phyloP scores from a whole-genome alignment of 2,113 vertebrate species.

The Callipepla californica region DNA sequence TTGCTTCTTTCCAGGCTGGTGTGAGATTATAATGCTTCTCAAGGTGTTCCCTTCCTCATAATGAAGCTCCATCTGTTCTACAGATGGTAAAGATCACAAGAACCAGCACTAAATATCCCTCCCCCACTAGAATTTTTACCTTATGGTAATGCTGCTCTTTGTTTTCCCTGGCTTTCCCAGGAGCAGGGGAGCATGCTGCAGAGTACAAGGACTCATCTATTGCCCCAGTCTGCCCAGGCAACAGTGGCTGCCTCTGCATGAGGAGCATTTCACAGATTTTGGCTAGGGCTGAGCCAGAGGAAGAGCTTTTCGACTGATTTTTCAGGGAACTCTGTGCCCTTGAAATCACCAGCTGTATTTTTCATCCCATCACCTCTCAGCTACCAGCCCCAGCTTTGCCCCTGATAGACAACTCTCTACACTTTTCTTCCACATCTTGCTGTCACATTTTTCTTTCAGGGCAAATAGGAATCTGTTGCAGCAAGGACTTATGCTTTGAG shows the following conservation, averaged over 20 bases:
- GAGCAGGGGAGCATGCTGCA: neutral
- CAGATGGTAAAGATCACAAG: constrained; percentile 75
- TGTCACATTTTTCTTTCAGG: neutral
- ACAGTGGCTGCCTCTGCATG: neutral
- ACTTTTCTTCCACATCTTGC: neutral
- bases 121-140: constrained; percentile 68
- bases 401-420: neutral
- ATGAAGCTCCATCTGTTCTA: constrained; percentile 74
- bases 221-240: neutral
- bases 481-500: neutral
- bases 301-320: neutral
- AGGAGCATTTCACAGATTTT: neutral
- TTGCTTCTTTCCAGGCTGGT: constrained; percentile 54
- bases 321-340: neutral
- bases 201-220: neutral
- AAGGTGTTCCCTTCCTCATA: constrained; percentile 73
- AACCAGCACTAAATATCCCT: constrained; percentile 69
- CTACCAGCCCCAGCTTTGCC: neutral
- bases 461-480: neutral
- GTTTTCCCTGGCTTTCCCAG: constrained; percentile 53
- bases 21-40: constrained; percentile 70
- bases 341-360: neutral
- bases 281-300: neutral
- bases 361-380: neutral
- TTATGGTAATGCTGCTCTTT: constrained; percentile 61